Conservation (phyloP, 2,113 vertebrate species). For the Anolis sagrei region DNA sequence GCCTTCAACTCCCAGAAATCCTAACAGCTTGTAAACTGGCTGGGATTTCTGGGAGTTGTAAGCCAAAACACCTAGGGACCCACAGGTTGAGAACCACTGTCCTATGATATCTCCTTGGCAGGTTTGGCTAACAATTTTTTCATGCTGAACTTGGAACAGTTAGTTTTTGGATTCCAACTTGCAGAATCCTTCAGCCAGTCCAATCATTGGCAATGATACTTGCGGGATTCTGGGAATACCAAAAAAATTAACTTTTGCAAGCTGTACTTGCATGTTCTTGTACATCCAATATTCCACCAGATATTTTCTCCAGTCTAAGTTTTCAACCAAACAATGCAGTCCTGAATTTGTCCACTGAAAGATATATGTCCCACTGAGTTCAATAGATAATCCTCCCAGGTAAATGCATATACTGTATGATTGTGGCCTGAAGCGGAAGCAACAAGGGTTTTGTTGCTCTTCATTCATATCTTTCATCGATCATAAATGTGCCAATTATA, state of each 20-base stretch:
- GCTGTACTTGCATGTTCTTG: background rate
- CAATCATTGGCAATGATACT: background rate
- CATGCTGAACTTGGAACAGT: too few relatives aligned
- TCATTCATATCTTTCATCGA: background rate
- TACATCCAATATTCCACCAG: background rate
- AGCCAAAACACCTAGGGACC: too few relatives aligned
- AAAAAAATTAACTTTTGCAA: background rate
- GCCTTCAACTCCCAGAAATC: too few relatives aligned
- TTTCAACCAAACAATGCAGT: too few relatives aligned
- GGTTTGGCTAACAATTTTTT: too few relatives aligned
- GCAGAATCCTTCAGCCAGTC: background rate
- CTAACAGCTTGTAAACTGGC: too few relatives aligned
- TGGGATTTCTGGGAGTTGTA: too few relatives aligned
- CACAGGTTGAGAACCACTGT: too few relatives aligned
- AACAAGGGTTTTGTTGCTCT: background rate
- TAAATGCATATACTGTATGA: background rate
- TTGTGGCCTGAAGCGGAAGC: background rate
- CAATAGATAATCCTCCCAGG: background rate
- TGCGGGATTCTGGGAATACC: background rate
- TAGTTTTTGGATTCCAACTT: background rate
- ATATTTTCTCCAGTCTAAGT: too few relatives aligned
- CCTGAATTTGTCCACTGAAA: background rate
- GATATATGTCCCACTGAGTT: background rate
- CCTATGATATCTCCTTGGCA: too few relatives aligned
- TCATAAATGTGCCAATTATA: background rate